Base-by-base conservation (phyloP, 1,140 invertebrate genomes). In the Coelopa frigida region DNA sequence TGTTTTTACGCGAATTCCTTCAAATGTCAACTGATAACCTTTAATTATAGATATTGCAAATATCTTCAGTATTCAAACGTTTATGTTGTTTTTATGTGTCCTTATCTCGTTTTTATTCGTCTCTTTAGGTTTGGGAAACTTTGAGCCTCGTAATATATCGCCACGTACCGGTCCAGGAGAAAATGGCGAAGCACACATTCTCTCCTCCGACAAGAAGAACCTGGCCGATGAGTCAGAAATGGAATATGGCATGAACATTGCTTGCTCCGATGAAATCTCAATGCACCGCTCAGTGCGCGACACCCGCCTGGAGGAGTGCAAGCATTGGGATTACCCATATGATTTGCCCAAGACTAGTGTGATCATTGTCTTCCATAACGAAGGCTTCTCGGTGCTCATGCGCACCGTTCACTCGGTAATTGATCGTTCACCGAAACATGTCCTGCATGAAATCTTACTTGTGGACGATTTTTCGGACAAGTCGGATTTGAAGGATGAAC, bases 381-480 rank as follows among this genome's bases (percentile, higher is more conserved):
- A 99, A 73, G 96, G 94, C 3, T 97, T 88, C 78, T 89, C 90
- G 0, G 92, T 94, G 3, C 74, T 99, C 11, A 77, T 98, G 73
- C 73, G 95, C 52, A 98, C 95, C n/a, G 92, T 98, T 0, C 94
- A 98, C 67, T 89, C 88, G 52, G 90, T 99, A 5, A 82, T 99
- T 18, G 89, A 98, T 58, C 79, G 92, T 45, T 88, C 91, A 1
- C 96, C 95, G 1, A 80, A 84, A 5, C 75, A 95, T 59, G 77
- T 96, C 52, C 74, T 99, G 2, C 84, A 98, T 65, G 96, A 99
- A 78, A 78, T 99, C 58, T 77, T 99, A n/a, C 74, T 99, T 56
- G 95, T 99, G 1, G 96, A 99, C 73, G 96, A 99, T 71, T 98
- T 78, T 70, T 98, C 93, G 54, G 86, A 95, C 70, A 99, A 98